Evolutionary conservation across 2,888 invertebrate genomes (phyloP).

Genomic region (Seira sanloemensis): DNA sequence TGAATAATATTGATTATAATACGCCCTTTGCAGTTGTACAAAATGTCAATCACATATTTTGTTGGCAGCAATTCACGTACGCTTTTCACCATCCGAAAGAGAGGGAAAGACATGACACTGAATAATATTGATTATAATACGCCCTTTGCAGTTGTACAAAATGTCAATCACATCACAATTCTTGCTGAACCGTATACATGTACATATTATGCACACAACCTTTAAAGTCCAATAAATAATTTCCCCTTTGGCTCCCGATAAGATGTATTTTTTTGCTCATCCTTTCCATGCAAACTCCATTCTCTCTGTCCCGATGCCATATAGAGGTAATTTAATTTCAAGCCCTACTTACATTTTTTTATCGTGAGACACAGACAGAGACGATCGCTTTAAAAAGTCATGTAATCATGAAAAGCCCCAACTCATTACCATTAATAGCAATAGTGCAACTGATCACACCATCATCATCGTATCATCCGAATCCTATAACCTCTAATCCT

Average conservation of each 20-base stretch:
- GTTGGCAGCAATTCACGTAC: constrained; percentile 19
- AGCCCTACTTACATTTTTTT: not conserved
- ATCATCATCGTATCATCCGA: not conserved
- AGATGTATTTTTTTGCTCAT: not conserved
- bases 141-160: constrained; percentile 34
- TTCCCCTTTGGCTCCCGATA: not conserved
- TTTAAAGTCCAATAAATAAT: not conserved
- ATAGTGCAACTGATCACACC: no score
- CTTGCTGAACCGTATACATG: not conserved
- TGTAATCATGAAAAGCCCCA: not conserved
- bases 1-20: constrained; percentile 43
- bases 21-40: constrained; percentile 36
- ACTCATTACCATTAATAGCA: not conserved
- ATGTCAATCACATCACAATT: constrained; percentile 33
- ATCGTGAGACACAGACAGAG: not conserved
- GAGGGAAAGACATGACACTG: constrained; percentile 28
- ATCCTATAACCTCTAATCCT: not conserved
- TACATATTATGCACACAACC: no score
- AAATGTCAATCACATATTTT: constrained; percentile 36
- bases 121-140: constrained; percentile 43
- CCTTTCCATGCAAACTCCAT: not conserved
- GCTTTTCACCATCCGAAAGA: no score
- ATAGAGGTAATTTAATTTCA: not conserved
- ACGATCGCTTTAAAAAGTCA: not conserved
- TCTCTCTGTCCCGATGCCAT: not conserved